These are phyloP conservation scores for Meriones psammophilus DNA, from an alignment of 2,797 vertebrate species.

Conservation along the genomic window DNA sequence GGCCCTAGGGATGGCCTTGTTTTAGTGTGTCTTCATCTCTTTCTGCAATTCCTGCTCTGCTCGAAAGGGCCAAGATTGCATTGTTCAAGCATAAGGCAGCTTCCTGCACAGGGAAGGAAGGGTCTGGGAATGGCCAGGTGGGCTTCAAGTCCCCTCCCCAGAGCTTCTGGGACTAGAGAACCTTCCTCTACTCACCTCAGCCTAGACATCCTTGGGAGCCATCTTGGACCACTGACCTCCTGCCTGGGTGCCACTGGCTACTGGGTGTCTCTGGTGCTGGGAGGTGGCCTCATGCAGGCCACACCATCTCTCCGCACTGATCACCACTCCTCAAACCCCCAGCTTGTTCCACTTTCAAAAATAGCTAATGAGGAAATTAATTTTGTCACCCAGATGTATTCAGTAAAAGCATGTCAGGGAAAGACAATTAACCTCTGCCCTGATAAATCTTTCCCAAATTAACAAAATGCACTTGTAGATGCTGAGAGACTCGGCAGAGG, in stretches of 20 bases:
- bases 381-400: conserved; percentile 88
- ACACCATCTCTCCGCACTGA: conserved; percentile 63
- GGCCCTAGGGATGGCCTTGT: not conserved
- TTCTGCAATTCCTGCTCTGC: not conserved
- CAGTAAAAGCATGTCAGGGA: conserved; percentile 86
- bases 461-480: conserved; percentile 71
- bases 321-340: conserved; percentile 62
- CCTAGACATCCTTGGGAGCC: not conserved
- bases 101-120: rapidly evolving
- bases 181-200: not conserved
- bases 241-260: not conserved
- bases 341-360: conserved; percentile 88
- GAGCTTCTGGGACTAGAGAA: not conserved
- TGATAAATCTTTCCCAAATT: conserved; percentile 82
- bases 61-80: rapidly evolving
- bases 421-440: conserved; percentile 88
- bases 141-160: too few relatives aligned
- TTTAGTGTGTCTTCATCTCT: rapidly evolving
- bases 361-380: conserved; percentile 89
- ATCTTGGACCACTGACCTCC: not conserved
- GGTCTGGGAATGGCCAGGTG: not conserved
- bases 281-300: not conserved
- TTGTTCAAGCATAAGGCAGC: not conserved
- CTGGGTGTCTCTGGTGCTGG: too few relatives aligned
- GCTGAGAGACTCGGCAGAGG: conserved; percentile 23